Conservation (phyloP, 2,113 vertebrate genomes). For the Cnemophilus loriae region DNA sequence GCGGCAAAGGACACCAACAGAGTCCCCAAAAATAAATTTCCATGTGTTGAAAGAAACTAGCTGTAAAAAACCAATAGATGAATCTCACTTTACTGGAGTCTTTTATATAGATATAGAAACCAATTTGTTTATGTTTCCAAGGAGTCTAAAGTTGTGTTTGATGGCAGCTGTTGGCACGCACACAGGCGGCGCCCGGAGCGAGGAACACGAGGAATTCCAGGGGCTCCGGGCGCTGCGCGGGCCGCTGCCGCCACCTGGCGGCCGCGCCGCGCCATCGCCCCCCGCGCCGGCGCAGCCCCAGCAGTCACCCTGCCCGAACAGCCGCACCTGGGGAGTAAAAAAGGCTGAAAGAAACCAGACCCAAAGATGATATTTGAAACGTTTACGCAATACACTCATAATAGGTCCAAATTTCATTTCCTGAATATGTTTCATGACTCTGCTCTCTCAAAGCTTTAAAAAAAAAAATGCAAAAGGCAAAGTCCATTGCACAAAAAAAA, state of each 20-base stretch:
- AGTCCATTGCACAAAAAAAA: not conserved
- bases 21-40: not conserved
- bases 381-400: too few relatives aligned
- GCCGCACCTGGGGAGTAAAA: rapidly evolving
- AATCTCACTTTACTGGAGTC: not conserved
- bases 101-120: rapidly evolving
- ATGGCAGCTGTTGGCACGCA: rapidly evolving
- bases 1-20: not conserved
- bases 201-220: rapidly evolving
- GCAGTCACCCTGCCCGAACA: rapidly evolving
- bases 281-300: not conserved
- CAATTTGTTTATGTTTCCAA: not conserved
- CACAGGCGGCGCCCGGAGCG: rapidly evolving
- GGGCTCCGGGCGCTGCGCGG: not conserved
- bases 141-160: rapidly evolving
- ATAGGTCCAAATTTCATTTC: not conserved
- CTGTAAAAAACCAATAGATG: not conserved
- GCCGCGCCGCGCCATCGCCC: not conserved
- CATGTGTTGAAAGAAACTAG: not conserved
- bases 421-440: not conserved
- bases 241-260: not conserved
- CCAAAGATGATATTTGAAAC: not conserved
- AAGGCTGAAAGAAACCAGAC: rapidly evolving
- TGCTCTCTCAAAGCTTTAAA: not conserved
- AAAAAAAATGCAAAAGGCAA: not conserved